Evolutionary conservation across 1,140 invertebrate genomes (phyloP), one percentile per base, ranked within the genome.

Genomic region (Cardiocondyla obscurior): DNA sequence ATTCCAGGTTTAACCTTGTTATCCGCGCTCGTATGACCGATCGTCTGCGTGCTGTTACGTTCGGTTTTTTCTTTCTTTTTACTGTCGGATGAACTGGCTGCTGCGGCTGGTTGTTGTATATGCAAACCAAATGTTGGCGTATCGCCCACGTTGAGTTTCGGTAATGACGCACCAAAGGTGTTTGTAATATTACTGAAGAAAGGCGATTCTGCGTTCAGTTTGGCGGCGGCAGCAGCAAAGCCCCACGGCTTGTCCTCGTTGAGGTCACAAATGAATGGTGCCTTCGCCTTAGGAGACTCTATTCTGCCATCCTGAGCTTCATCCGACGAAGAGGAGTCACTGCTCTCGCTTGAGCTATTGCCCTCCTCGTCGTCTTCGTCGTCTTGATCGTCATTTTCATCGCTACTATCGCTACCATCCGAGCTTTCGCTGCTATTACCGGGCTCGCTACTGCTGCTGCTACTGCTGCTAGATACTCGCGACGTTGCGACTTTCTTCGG

Each of bases 161-260:
- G 90, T 81, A 90, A 88, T 33, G 85, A 70, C 36, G 91, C 91
- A 25, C 88, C 92, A 57, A 90, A 93, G 19, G 90, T 94, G 64
- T 89, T 92, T 16, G 90, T 92, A 4, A 93, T 92, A 64, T 85
- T 91, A 51, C 90, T 94, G 72, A 94, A 94, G 73, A 93, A 94
- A 6, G 83, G 90, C 74, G 92, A 86, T 60, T 92, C 88, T 46
- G 91, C 88, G 64, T 90, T 90, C 4, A 93, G 69, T 25, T 94
- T 94, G 0, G 95, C 95, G 14, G 95, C 95, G 4, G 95, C 95
- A 0, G 97, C 97, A 1, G 97, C 97, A 92, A 97, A 97, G 0
- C 97, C 97, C 97, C 97, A 97, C 14, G 95, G 95, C 79, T 95
- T 95, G 39, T 96, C 95, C 65, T 95, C 94, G 76, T 85, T 90